Percentiles rank a stretch among this genome's conserved stretches.
Evolutionary conservation across 2,888 invertebrate species (phyloP).

Genomic region (Serrognathus titanus): DNA sequence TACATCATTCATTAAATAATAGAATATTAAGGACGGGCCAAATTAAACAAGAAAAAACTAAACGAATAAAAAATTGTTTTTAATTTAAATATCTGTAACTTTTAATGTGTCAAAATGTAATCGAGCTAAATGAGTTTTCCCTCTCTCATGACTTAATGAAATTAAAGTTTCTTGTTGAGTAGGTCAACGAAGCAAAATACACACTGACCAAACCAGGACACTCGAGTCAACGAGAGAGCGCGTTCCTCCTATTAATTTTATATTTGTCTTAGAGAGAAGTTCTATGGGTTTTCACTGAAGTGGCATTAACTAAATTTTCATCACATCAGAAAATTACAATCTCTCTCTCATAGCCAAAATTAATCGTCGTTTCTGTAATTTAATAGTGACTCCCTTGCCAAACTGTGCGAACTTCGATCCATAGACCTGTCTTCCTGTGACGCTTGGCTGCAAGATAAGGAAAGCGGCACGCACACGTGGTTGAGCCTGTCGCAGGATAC

Average conservation of each 20-base stretch:
- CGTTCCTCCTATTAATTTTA: too few species aligned
- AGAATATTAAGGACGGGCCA: too few species aligned
- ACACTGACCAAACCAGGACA: too few species aligned
- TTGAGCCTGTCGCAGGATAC: conserved; percentile 57
- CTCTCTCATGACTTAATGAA: conserved; percentile 18
- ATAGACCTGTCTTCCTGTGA: conserved; percentile 60
- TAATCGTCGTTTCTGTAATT: conserved; percentile 25
- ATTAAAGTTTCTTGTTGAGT: conserved; percentile 13
- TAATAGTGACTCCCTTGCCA: conserved; percentile 61
- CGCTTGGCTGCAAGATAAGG: conserved; percentile 63
- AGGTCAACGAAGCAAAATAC: too few species aligned
- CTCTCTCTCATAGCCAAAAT: not conserved
- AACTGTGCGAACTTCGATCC: conserved; percentile 64
- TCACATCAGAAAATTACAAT: conserved; percentile 1
- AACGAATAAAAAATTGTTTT: too few species aligned
- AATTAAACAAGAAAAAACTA: too few species aligned
- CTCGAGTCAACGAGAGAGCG: too few species aligned
- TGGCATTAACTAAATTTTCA: not conserved
- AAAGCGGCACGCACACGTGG: conserved; percentile 60
- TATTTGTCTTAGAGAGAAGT: too few species aligned
- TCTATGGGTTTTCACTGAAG: not conserved
- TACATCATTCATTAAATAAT: too few species aligned
- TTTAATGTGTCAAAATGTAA: not conserved
- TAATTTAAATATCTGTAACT: too few species aligned
- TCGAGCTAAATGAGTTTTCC: not conserved